Conservation (phyloP, 2,888 invertebrate species). For the Sinodicranocentrus sp. region DNA sequence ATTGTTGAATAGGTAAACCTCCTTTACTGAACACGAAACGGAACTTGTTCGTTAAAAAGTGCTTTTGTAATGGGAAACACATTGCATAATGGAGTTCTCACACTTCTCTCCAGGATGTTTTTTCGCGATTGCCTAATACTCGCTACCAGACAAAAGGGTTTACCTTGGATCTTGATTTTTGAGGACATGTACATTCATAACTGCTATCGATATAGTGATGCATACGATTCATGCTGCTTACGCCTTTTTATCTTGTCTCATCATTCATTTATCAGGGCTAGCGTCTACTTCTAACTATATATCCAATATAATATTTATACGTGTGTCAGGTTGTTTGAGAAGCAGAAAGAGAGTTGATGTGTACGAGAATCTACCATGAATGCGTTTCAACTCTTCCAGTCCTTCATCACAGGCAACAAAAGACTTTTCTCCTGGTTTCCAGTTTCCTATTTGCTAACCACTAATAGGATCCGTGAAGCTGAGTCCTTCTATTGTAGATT, state of each 20-base stretch:
- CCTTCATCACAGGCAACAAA: neutral
- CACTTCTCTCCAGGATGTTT: neutral
- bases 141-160: slow-evolving; percentile 5
- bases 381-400: too few species aligned
- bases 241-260: too few species aligned
- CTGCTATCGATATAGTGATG: neutral
- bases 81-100: slow-evolving; percentile 7
- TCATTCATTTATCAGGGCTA: too few species aligned
- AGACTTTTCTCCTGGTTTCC: neutral
- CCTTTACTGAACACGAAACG: slow-evolving; percentile 40
- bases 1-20: slow-evolving; percentile 44
- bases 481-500: slow-evolving; percentile 6
- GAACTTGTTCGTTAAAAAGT: slow-evolving; percentile 50
- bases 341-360: too few species aligned
- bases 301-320: too few species aligned
- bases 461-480: slow-evolving; percentile 17
- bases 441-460: neutral
- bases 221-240: neutral
- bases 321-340: too few species aligned
- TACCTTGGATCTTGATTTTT: slow-evolving; percentile 36
- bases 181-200: slow-evolving; percentile 15
- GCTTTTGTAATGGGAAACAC: neutral
- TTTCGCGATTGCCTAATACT: slow-evolving; percentile 6
- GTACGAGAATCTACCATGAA: too few species aligned
- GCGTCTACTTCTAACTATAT: too few species aligned